Evolutionary conservation across 2,113 vertebrate genomes (phyloP).

Genomic region (Thermophis baileyi): DNA sequence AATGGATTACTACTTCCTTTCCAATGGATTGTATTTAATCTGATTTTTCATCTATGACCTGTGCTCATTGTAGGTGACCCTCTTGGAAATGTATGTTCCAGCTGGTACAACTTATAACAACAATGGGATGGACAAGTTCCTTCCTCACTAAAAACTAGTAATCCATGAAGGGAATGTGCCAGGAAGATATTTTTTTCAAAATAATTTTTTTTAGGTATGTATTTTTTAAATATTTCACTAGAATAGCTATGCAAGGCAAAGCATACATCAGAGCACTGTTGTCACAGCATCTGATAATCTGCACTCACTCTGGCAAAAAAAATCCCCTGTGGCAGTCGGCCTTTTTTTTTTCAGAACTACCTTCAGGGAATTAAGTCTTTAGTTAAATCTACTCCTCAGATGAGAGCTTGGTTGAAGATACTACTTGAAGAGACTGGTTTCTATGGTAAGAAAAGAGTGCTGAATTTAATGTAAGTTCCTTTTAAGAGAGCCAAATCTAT

Average conservation of each 20-base stretch:
- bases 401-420: neutral
- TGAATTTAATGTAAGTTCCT: no score
- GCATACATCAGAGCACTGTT: neutral
- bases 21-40: no score
- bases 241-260: neutral
- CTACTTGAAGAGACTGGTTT: neutral
- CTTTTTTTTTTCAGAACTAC: neutral
- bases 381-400: neutral
- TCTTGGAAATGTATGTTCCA: no score
- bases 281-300: neutral
- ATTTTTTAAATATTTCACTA: neutral
- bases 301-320: neutral
- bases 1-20: no score
- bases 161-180: neutral
- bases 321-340: neutral
- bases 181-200: neutral
- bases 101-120: no score
- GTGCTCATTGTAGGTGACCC: no score
- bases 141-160: neutral
- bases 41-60: no score
- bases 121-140: no score
- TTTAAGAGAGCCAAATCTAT: no score
- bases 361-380: neutral
- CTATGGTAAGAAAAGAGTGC: no score
- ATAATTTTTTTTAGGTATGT: neutral